Evolutionary conservation across 2,888 invertebrate genomes (phyloP), one percentile per base, ranked within the genome.

Genomic region (Argynnis bischoffii): DNA sequence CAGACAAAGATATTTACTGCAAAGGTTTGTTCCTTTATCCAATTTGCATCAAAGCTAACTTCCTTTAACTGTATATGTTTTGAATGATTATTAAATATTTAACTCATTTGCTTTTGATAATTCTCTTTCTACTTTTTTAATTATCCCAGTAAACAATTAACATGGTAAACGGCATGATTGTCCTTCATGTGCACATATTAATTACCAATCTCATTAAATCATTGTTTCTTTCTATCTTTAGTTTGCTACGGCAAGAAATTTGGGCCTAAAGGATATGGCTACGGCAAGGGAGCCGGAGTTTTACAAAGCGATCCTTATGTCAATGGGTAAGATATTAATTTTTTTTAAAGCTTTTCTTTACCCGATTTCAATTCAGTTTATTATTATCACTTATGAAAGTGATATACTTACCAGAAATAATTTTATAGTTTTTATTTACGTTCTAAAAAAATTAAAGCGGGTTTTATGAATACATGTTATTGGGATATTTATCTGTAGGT

Each of bases 201-300:
- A 47, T 21, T 26, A n/a, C 13, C 8, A 51, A 51, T 35, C 14
- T 14, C 11, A 35, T 31, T 1, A 13, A 35, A 31, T 31, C 13
- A 16, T 48, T 11, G 11, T 41, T 35, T 18, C 3, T 60, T 60
- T 61, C 35, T 16, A n/a, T n/a, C 50, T 87, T 68, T 90, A 97
- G 97, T 97, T 85, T 99, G 99, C 95, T 99, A 99, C 94, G 97
- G 96, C 87, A 98, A 98, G 95, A 97, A 96, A 94, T 99, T 97
- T 93, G 99, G 99, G 82, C 99, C 99, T 82, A 98, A 97, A 94
- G 98, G 98, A 90, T 98, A 98, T 92, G 99, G 98, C 83, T 99
- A 98, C 92, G 99, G 99, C 83, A 97, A 98, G 93, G 99, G 99
- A 85, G 98, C 97, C 86, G 98, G 98, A 86, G 97, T 97, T 79